Percentiles rank a stretch among this genome's conserved stretches.
These are phyloP conservation scores for Porphyrio hochstetteri DNA, from an alignment of 2,113 vertebrate genomes.

Conservation along the genomic window DNA sequence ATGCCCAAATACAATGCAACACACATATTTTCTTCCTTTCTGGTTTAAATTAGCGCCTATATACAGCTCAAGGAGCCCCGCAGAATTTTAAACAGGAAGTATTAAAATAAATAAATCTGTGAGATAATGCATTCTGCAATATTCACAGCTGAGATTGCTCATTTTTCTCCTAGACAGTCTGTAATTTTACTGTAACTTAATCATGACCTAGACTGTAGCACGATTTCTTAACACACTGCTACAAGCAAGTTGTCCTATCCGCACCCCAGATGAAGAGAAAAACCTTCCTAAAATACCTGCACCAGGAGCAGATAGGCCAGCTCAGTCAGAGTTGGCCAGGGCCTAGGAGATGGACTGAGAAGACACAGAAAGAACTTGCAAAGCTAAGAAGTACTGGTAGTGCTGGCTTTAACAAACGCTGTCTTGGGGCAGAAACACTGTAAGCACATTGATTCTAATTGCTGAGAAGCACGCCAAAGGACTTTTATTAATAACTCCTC, in stretches of 20 bases:
- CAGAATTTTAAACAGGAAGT: constrained; percentile 9
- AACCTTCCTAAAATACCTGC: not conserved
- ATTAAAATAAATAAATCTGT: constrained; percentile 39
- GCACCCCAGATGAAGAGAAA: not conserved
- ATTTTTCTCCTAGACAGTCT: constrained; percentile 26
- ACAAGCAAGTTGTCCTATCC: not conserved
- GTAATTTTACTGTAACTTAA: constrained; percentile 33
- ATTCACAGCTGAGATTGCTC: constrained; percentile 21
- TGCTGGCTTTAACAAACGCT: not conserved
- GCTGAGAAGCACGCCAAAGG: not conserved
- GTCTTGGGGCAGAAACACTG: not conserved
- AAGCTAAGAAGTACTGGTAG: not conserved
- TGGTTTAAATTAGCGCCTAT: not conserved
- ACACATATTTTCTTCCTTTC: not conserved
- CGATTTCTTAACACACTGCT: constrained; percentile 1
- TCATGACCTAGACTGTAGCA: not conserved
- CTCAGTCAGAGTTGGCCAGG: not conserved
- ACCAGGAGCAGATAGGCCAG: not conserved
- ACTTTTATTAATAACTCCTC: not conserved
- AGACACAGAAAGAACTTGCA: not conserved
- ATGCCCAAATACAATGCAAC: not conserved
- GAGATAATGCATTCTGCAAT: constrained; percentile 8
- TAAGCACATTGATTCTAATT: not conserved
- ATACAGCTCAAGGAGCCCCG: not conserved
- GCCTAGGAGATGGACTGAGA: not conserved